Evolutionary conservation across 2,888 invertebrate genomes (phyloP), one percentile per base, ranked within the genome.

Genomic region (Nomada ferruginata): DNA sequence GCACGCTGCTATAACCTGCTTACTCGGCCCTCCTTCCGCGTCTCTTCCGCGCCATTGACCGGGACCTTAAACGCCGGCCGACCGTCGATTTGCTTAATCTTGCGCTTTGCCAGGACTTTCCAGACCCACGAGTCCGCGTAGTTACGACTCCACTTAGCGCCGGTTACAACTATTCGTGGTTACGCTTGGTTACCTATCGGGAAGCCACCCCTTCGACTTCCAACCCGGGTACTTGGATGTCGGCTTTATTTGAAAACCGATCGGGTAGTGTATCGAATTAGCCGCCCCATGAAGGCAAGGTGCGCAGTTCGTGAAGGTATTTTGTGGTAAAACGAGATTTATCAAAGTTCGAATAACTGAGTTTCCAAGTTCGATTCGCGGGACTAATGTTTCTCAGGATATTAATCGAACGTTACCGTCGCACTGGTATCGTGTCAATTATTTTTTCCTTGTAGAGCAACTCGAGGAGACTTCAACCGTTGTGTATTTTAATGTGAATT

Each of bases 1-100:
- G 68, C 55, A 79, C 78, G 76, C 83, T 65, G 76, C 81, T 87
- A 76, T 87, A 87, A 86, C 87, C 89, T 87, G 86, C 90, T 88
- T 89, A 90, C 88, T 88, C 79, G 88, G 88, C 82, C 84, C 86
- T 89, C 90, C 88, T 89, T 86, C 87, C 89, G 85, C 76, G 90
- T 89, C 91, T 90, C 90, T 92, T 92, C 92, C 91, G 84, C 90
- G 87, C 93, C 93, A 93, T 93, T 93, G 93, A 93, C 92, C 92
- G 84, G 87, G 91, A 91, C 91, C 92, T 92, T 92, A 91, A 90
- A 91, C 87, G 89, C 87, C 87, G 87, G 76, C 86, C 90, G 82
- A 85, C 89, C 87, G 89, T 90, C 90, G 89, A 91, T 92, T 91
- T 90, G 90, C 91, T 91, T 92, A 91, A 91, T 91, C 90, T 92